Evolutionary conservation across 2,888 invertebrate genomes (phyloP), one percentile per base, ranked within the genome.

Genomic region (Gymnosoma rotundatum): DNA sequence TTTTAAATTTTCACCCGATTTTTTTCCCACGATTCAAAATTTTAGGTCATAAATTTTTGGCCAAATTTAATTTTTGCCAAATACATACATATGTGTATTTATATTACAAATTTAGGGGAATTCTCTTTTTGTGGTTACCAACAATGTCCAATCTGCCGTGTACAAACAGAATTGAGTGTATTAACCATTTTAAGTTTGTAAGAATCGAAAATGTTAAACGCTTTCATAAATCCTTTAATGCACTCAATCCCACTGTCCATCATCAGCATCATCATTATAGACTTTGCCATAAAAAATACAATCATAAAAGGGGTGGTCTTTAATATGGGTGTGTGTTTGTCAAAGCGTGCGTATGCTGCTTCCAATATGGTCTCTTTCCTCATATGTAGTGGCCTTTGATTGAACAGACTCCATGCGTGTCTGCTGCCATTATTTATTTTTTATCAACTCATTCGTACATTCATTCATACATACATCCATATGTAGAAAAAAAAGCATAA

Each of bases 251-350:
- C 83, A 78, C 83, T 66, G 76, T 82, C 0, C 16, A 74, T 36
- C 38, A 60, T 72, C 70, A 45, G 32, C 38, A 48, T 48, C 58
- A 74, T 60, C 61, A 67, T 14, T 18, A 32, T 52, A 18, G 20
- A 20, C 42, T 10, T 38, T 6, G 36, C 32, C 36, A 50, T 66
- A 60, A 61, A 81, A 80, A 56, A 74, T 42, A 32, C 54, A 75
- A 18, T 8, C 78, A 78, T 78, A 78, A 84, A 84, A 84, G 81
- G 84, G 81, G 84, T 84, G 84, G 84, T 84, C 74, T 81, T 76
- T 74, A 50, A 32, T 38, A 25, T 83, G 83, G 72, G 72, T 66
- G 72, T 63, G 14, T 45, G 66, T 73, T 20, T 76, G 52, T 61
- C 36, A 72, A 64, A 32, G 32, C 60, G 45, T 72, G 32, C 16